Conservation (phyloP, 53 echinoderm and acorn worm genomes). For the Zoroaster sp. region DNA sequence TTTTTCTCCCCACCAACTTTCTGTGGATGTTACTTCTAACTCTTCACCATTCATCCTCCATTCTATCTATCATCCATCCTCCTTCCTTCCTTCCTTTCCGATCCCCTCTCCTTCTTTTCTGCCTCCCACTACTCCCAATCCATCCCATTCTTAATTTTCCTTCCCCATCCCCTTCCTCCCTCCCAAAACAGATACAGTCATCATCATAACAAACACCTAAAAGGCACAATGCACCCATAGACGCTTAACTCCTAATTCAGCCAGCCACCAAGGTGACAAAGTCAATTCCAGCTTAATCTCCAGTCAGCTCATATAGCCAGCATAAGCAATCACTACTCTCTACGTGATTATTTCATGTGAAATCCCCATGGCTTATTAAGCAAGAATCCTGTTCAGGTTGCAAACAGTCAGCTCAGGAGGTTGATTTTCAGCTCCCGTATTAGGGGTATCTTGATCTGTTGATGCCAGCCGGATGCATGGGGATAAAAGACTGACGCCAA, state of each 20-base stretch:
- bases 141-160: neutral
- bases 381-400: no score
- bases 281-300: neutral
- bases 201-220: neutral
- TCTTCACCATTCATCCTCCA: no score
- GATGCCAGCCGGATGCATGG: no score
- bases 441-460: no score
- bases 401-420: no score
- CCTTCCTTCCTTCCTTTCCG: no score
- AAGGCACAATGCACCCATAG: neutral
- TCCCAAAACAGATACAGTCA: no score
- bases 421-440: no score
- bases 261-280: constrained; percentile 6
- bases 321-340: neutral
- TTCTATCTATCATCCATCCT: no score
- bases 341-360: neutral
- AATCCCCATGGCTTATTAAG: neutral
- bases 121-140: neutral
- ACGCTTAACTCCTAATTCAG: neutral
- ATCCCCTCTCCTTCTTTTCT: neutral
- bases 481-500: no score
- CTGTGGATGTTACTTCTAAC: no score
- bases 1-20: neutral
- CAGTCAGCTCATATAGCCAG: neutral
- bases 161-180: neutral